Percentiles rank a stretch among this genome's conserved stretches.
Conservation (phyloP, 1,140 invertebrate genomes). For the Luehdorfia chinensis region DNA sequence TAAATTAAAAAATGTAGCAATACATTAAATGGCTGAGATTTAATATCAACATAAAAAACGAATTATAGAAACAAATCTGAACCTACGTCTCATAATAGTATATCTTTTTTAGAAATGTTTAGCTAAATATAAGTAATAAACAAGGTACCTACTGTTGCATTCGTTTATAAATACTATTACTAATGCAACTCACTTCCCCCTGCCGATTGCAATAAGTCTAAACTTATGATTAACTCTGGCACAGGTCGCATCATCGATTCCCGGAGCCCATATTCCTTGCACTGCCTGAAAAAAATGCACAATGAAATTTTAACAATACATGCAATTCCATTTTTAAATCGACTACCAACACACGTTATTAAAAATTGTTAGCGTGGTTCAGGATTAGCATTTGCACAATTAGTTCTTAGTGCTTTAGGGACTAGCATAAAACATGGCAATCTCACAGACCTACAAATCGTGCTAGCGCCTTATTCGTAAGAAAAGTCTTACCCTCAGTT, state of each 20-base stretch:
- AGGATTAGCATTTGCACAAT: too few relatives aligned
- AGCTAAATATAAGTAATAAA: too few relatives aligned
- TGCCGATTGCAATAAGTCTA: slow-evolving; percentile 95
- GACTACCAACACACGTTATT: too few relatives aligned
- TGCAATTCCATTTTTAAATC: slow-evolving; percentile 1
- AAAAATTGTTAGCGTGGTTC: too few relatives aligned
- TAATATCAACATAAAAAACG: neutral
- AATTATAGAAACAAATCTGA: too few relatives aligned
- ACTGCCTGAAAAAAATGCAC: slow-evolving; percentile 88
- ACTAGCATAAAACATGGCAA: slow-evolving; percentile 8
- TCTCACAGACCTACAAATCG: neutral
- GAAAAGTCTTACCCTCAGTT: slow-evolving; percentile 51
- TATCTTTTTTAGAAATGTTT: too few relatives aligned
- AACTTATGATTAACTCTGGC: slow-evolving; percentile 98
- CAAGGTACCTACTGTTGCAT: too few relatives aligned
- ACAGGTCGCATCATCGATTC: slow-evolving; percentile 95
- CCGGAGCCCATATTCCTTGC: slow-evolving; percentile 96
- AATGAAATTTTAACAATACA: slow-evolving; percentile 22
- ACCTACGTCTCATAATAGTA: too few relatives aligned
- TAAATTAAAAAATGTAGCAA: slow-evolving; percentile 28
- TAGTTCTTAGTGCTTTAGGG: neutral
- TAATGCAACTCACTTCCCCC: slow-evolving; percentile 85
- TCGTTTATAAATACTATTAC: slow-evolving; percentile 8
- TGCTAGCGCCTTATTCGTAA: neutral
- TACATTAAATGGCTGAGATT: slow-evolving; percentile 2